Base-by-base conservation (phyloP, 2,797 vertebrate genomes). In the Threskiornis aethiopicus region DNA sequence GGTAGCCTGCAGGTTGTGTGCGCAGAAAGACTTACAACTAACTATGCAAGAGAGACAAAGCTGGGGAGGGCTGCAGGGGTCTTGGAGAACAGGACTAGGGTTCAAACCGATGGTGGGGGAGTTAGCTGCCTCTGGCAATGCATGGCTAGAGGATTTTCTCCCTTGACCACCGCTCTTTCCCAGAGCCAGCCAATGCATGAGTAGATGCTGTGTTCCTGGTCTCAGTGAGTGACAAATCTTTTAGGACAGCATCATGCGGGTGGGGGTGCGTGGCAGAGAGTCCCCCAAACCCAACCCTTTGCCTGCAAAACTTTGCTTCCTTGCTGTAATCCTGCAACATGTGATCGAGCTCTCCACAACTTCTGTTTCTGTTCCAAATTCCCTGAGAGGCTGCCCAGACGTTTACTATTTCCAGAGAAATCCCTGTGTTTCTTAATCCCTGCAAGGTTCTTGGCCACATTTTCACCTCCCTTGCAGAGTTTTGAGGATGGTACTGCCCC, bases 281-380 rank as follows among this genome's bases (percentile, higher is more conserved):
- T 1, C n/a, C 33, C 42, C n/a, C 18, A 52, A 2, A 39, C 33
- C 37, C 73, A 64, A 31, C 13, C 37, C 29, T 58, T 70, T 51
- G 21, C 29, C 55, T 75, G 26, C 21, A 49, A 42, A 47, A 15
- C 28, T 75, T 46, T 37, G 9, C 20, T n/a, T 62, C 29, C 47
- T 41, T 41, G 29, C 35, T 66, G 18, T 33, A 59, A 54, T 44
- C 41, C 52, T 24, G 35, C 55, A 73, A 21, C 5, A 6, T 5
- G 26, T 31, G 46, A 39, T 65, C 0, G 1, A 37, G n/a, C 13
- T 58, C 39, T 69, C 21, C 8, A 2, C 0, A 1, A 24, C 25
- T 86, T 61, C 3, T 9, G 15, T 41, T 65, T 35, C 51, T 37
- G 28, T 37, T 51, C 72, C 33, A 46, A 26, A 59, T 55, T 79